These are phyloP conservation scores for Diarsia mendica DNA, from an alignment of 2,888 invertebrate genomes.

Conservation along the genomic window DNA sequence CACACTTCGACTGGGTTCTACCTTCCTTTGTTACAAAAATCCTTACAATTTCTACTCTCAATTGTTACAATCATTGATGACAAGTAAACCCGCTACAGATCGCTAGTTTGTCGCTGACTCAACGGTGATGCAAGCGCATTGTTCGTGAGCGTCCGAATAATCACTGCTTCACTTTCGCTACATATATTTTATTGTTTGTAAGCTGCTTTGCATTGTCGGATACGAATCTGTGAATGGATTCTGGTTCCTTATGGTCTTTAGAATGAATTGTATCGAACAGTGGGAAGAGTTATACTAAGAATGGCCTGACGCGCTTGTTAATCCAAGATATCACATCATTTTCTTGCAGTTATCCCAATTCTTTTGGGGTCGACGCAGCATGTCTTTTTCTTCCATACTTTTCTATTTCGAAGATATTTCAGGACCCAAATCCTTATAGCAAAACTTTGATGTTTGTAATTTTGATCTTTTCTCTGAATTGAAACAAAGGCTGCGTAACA, in stretches of 20 bases:
- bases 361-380: too few relatives aligned
- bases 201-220: constrained; percentile 12
- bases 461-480: too few relatives aligned
- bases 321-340: not conserved
- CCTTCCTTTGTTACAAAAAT: constrained; percentile 35
- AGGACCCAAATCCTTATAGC: not conserved
- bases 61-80: constrained; percentile 35
- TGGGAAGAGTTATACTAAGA: not conserved
- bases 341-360: too few relatives aligned
- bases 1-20: not conserved
- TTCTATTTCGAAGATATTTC: not conserved
- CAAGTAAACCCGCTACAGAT: constrained; percentile 38
- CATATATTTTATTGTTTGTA: constrained; percentile 51
- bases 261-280: not conserved
- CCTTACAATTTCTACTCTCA: constrained; percentile 46
- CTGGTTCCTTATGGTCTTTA: not conserved
- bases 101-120: constrained; percentile 40
- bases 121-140: constrained; percentile 61
- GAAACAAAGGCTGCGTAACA: too few relatives aligned
- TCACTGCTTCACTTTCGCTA: constrained; percentile 67
- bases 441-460: not conserved
- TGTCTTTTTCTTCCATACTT: too few relatives aligned
- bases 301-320: not conserved
- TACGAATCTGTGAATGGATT: constrained; percentile 36
- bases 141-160: constrained; percentile 51